A percentile compares a stretch with the other conserved stretches of the same genome.
Evolutionary conservation across 2,113 vertebrate genomes (phyloP).

Genomic region (Choloepus hoffmanni): DNA sequence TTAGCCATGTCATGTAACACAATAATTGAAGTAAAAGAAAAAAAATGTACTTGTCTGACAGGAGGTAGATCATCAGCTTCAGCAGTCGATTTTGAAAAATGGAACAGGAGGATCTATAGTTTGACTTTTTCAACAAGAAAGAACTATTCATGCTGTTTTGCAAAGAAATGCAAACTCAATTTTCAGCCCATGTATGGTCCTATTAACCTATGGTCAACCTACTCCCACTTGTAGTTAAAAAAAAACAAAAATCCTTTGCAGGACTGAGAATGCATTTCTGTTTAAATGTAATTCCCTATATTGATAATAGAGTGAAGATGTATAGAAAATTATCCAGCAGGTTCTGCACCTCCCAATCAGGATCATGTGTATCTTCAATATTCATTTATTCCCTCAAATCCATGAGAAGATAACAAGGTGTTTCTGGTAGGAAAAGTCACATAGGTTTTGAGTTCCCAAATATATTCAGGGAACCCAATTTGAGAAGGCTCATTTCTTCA

Average conservation of each 20-base stretch:
- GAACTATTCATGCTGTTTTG: not conserved
- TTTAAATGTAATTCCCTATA: not conserved
- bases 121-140: not conserved
- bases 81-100: not conserved
- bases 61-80: not conserved
- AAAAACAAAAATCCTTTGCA: not conserved
- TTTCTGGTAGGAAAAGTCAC: not conserved
- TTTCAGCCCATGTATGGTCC: not conserved
- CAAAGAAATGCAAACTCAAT: not conserved
- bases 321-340: not conserved
- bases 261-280: not conserved
- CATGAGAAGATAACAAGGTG: not conserved
- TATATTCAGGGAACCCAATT: not conserved
- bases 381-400: not conserved
- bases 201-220: not conserved
- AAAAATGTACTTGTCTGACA: not conserved
- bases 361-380: not conserved
- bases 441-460: not conserved
- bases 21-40: not conserved
- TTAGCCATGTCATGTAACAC: not conserved
- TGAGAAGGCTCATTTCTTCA: not conserved
- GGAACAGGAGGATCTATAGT: not conserved
- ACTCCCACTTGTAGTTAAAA: not conserved
- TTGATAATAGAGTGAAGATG: fast-evolving
- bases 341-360: not conserved